These are phyloP conservation scores for Stercorarius parasiticus DNA, from an alignment of 2,113 vertebrate species.

Conservation along the genomic window DNA sequence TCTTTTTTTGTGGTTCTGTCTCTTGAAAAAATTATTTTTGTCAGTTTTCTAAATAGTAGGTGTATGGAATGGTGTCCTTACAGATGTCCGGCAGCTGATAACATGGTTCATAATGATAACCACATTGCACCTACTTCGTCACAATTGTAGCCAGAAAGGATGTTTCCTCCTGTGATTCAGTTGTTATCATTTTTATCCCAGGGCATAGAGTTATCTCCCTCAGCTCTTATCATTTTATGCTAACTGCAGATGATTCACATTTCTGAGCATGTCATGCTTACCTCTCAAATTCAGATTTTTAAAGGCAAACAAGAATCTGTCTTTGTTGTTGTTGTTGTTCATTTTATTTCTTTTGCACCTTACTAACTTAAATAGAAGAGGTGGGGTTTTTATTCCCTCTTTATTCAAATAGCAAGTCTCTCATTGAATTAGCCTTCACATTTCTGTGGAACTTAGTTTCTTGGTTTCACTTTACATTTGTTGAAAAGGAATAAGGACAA, in stretches of 20 bases:
- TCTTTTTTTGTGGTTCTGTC: background rate
- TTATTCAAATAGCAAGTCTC: background rate
- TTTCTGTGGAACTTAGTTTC: background rate
- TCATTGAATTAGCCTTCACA: background rate
- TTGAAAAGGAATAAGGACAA: background rate
- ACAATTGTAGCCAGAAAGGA: background rate
- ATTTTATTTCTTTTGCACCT: background rate
- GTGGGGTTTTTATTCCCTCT: background rate
- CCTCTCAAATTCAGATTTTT: background rate
- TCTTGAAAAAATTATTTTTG: background rate
- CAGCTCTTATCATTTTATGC: background rate
- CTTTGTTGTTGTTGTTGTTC: background rate
- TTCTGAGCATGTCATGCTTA: background rate
- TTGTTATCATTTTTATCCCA: background rate
- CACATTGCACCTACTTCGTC: background rate
- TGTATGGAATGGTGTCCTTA: background rate
- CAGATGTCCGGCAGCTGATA: background rate
- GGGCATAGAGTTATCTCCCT: background rate
- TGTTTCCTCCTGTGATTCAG: background rate
- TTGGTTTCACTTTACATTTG: background rate
- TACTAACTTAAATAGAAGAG: background rate
- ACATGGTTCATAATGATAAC: background rate
- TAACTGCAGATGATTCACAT: background rate
- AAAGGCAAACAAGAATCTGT: background rate
- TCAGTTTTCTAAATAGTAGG: background rate